Percentiles rank a stretch among this genome's conserved stretches.
These are phyloP conservation scores for Drosophila orena DNA, from an alignment of 1,140 invertebrate species.

Conservation along the genomic window DNA sequence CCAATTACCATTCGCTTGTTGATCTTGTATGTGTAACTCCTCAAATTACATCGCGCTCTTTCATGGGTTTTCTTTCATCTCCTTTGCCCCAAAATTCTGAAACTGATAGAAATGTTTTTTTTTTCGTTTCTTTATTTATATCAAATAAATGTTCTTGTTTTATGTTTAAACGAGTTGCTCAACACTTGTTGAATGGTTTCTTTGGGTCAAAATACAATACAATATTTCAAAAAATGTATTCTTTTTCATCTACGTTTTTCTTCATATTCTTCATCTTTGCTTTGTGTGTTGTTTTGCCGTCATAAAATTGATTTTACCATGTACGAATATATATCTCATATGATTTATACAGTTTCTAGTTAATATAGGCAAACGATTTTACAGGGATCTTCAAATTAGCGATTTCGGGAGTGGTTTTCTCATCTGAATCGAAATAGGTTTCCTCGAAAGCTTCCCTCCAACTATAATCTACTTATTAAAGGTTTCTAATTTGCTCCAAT, in stretches of 20 bases:
- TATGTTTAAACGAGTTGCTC: slow-evolving; percentile 73
- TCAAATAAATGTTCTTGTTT: slow-evolving; percentile 69
- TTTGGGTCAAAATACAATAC: slow-evolving; percentile 81
- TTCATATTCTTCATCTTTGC: slow-evolving; percentile 5
- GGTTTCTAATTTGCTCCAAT: slow-evolving; percentile 41
- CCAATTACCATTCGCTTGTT: neutral
- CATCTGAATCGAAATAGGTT: slow-evolving; percentile 11
- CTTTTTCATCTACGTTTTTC: slow-evolving; percentile 55
- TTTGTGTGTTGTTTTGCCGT: slow-evolving; percentile 22
- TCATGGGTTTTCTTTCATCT: neutral
- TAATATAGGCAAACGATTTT: slow-evolving; percentile 73
- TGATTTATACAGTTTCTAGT: slow-evolving; percentile 78
- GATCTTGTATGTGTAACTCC: neutral
- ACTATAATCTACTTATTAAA: slow-evolving; percentile 52
- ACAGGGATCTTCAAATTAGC: slow-evolving; percentile 50
- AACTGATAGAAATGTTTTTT: slow-evolving; percentile 13
- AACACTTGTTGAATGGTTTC: slow-evolving; percentile 68
- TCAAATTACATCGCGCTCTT: neutral
- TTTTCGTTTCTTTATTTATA: slow-evolving; percentile 71
- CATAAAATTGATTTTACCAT: slow-evolving; percentile 50
- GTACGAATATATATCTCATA: slow-evolving; percentile 49
- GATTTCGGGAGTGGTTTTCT: slow-evolving; percentile 12
- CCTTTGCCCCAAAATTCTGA: neutral
- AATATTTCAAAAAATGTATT: slow-evolving; percentile 70
- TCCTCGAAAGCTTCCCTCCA: slow-evolving; percentile 21